phyloP scores from a whole-genome alignment of 1,140 invertebrate species.

The Drosophila willistoni region DNA sequence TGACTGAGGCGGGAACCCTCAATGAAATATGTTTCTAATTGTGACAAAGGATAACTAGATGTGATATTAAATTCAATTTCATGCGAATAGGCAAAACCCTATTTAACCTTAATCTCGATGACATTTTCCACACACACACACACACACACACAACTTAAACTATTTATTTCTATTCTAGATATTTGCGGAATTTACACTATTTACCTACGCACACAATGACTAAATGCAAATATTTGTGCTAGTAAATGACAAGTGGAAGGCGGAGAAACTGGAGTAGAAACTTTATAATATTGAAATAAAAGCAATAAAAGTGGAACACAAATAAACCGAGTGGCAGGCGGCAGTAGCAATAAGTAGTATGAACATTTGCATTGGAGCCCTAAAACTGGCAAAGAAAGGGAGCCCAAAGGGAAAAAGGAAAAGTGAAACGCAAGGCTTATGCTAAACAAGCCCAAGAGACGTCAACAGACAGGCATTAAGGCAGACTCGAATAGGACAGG shows the following conservation, averaged over 20 bases:
- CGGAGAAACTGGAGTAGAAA: neutral
- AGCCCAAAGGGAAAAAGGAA: neutral
- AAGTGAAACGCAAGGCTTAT: conserved; percentile 33
- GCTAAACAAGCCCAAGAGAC: conserved; percentile 24
- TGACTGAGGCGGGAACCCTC: conserved; percentile 40
- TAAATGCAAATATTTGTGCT: conserved; percentile 67
- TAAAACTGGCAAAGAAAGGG: neutral
- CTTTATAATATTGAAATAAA: conserved; percentile 71
- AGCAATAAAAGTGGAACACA: conserved; percentile 66
- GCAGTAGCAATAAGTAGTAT: conserved; percentile 9
- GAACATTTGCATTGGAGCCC: conserved; percentile 39
- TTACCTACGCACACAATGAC: conserved; percentile 22
- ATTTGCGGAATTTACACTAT: conserved; percentile 48
- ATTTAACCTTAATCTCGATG: conserved; percentile 5
- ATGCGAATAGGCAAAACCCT: neutral
- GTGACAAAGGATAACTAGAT: conserved; percentile 27
- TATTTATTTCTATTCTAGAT: conserved; percentile 34
- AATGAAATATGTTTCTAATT: conserved; percentile 65
- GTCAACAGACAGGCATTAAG: neutral
- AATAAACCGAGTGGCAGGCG: conserved; percentile 31
- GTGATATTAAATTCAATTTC: conserved; percentile 12
- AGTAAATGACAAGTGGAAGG: conserved; percentile 47
- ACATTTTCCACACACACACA: neutral
- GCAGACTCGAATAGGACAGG: conserved; percentile 21
- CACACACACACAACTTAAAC: conserved; percentile 9